Conservation (phyloP, 2,888 invertebrate species). For the Oligia strigilis region DNA sequence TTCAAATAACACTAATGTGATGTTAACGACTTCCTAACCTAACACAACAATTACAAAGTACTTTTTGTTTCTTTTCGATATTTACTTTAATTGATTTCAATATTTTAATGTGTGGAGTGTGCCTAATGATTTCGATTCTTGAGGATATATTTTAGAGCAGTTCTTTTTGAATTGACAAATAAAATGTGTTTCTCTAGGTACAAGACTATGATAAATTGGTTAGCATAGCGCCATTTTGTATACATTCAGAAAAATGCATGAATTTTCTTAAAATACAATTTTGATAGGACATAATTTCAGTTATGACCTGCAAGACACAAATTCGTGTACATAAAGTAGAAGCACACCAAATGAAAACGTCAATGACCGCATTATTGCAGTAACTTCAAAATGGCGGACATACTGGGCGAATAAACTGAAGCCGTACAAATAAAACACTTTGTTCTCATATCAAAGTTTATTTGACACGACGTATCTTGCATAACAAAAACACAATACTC, state of each 20-base stretch:
- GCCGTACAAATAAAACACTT: slow-evolving; percentile 71
- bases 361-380: slow-evolving; percentile 52
- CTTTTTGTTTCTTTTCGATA: neutral
- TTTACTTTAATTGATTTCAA: neutral
- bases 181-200: neutral
- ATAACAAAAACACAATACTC: slow-evolving; percentile 40
- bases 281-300: neutral
- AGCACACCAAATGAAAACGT: slow-evolving; percentile 22
- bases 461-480: slow-evolving; percentile 61
- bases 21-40: slow-evolving; percentile 13
- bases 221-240: neutral
- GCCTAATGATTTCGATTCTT: neutral
- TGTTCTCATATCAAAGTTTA: slow-evolving; percentile 65
- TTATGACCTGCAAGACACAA: slow-evolving; percentile 15
- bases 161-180: neutral
- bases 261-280: neutral
- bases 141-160: neutral
- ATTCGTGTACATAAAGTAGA: slow-evolving; percentile 9
- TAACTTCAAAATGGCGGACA: slow-evolving; percentile 31
- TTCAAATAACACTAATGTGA: slow-evolving; percentile 19
- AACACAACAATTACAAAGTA: slow-evolving; percentile 35
- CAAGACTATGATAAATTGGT: neutral
- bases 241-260: neutral
- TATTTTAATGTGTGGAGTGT: slow-evolving; percentile 26
- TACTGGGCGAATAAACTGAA: slow-evolving; percentile 39